A percentile compares a stretch with the other conserved stretches of the same genome.
Conservation (phyloP, 2,888 invertebrate species). For the Pachycephus smyrnensis region DNA sequence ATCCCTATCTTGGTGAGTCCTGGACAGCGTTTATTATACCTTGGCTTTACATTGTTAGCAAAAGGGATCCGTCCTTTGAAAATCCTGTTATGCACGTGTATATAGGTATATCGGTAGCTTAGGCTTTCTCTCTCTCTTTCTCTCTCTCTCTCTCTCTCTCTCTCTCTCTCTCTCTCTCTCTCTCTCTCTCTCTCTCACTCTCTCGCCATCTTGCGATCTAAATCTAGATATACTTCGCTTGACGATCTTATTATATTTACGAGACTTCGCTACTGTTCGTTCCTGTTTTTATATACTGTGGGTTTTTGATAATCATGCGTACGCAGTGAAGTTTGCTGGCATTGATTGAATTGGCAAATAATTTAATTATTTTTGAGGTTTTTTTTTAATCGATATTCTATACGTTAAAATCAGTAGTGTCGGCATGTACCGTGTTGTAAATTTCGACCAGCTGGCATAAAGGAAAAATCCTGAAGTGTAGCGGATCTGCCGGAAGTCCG, state of each 20-base stretch:
- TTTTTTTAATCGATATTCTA: background rate
- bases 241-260: background rate
- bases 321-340: background rate
- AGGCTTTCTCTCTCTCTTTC: background rate
- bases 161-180: background rate
- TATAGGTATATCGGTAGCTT: background rate
- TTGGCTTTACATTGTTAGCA: background rate
- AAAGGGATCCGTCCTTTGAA: background rate
- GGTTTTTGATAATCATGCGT: background rate
- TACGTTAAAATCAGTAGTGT: background rate
- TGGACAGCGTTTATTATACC: conserved; percentile 3
- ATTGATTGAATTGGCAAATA: background rate
- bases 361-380: background rate
- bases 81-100: background rate
- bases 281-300: background rate
- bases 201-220: background rate
- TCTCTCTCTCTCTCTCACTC: background rate
- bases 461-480: background rate
- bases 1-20: background rate
- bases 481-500: background rate
- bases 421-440: background rate
- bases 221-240: background rate
- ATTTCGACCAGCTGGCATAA: background rate
- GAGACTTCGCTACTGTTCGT: background rate
- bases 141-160: no score